A percentile compares a stretch with the other conserved stretches of the same genome.
Evolutionary conservation across 1,140 invertebrate species (phyloP).

Genomic region (Scaptomyza pallida): DNA sequence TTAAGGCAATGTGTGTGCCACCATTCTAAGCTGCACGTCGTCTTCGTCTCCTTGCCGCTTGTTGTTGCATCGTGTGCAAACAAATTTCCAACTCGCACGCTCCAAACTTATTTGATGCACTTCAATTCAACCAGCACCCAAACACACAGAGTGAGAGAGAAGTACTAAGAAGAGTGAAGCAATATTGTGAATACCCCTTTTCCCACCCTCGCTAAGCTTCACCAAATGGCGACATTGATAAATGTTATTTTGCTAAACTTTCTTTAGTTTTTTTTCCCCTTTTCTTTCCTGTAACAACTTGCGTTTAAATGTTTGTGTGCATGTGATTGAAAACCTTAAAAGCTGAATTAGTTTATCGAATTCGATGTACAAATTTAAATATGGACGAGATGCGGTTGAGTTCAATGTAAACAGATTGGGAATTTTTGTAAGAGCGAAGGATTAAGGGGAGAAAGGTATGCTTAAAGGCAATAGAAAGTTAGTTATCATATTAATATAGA

Average conservation of each 20-base stretch:
- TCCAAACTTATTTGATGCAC: conserved; percentile 61
- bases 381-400: background rate
- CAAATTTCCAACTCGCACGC: conserved; percentile 60
- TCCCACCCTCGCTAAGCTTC: background rate
- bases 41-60: background rate
- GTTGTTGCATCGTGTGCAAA: conserved; percentile 28
- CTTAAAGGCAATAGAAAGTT: too few species aligned
- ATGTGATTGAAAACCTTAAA: conserved; percentile 4
- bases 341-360: conserved; percentile 1
- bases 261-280: too few species aligned
- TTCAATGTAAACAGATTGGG: too few species aligned
- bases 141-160: conserved; percentile 2
- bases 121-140: conserved; percentile 34
- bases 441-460: too few species aligned
- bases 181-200: background rate
- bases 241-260: conserved; percentile 25
- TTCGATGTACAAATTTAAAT: background rate
- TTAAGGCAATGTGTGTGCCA: background rate
- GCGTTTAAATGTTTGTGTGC: background rate
- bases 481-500: too few species aligned
- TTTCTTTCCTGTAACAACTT: too few species aligned
- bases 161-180: conserved; percentile 1
- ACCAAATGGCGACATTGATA: conserved; percentile 15
- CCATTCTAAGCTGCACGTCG: background rate
- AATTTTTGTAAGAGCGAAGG: too few species aligned